These are phyloP conservation scores for Neoarius graeffei DNA, from an alignment of 2,113 vertebrate genomes.

Conservation along the genomic window DNA sequence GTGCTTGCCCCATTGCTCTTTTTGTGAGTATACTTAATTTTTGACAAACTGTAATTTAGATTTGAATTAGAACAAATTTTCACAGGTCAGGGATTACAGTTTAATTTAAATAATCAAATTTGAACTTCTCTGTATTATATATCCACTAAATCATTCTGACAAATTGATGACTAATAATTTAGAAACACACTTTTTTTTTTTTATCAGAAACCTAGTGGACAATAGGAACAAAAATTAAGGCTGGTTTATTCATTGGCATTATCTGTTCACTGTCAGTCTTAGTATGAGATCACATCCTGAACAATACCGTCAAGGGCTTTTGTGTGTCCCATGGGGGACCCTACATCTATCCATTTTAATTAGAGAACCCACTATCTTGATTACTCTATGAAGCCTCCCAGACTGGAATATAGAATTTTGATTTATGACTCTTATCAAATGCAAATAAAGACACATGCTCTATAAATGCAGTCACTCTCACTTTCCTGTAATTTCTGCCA, in stretches of 20 bases:
- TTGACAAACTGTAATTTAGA: not conserved
- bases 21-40: constrained; percentile 45
- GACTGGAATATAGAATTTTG: constrained; percentile 42
- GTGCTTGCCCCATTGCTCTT: constrained; percentile 18
- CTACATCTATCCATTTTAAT: constrained; percentile 66
- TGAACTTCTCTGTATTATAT: not conserved
- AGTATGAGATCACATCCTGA: constrained; percentile 50
- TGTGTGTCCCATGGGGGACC: constrained; percentile 66
- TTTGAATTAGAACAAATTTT: not conserved
- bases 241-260: not conserved
- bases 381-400: constrained; percentile 56
- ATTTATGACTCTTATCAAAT: constrained; percentile 33
- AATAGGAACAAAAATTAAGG: not conserved
- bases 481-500: constrained; percentile 10
- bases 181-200: not conserved
- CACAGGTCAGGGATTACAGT: not conserved
- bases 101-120: not conserved
- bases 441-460: constrained; percentile 19
- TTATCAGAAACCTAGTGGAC: not conserved
- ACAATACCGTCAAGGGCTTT: constrained; percentile 55
- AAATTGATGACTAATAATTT: not conserved
- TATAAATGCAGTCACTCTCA: constrained; percentile 20
- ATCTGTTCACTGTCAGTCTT: constrained; percentile 25
- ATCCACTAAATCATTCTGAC: not conserved
- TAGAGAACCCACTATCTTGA: constrained; percentile 69